Evolutionary conservation across 1,140 invertebrate genomes (phyloP).

Genomic region (Drosophila lacteicornis): DNA sequence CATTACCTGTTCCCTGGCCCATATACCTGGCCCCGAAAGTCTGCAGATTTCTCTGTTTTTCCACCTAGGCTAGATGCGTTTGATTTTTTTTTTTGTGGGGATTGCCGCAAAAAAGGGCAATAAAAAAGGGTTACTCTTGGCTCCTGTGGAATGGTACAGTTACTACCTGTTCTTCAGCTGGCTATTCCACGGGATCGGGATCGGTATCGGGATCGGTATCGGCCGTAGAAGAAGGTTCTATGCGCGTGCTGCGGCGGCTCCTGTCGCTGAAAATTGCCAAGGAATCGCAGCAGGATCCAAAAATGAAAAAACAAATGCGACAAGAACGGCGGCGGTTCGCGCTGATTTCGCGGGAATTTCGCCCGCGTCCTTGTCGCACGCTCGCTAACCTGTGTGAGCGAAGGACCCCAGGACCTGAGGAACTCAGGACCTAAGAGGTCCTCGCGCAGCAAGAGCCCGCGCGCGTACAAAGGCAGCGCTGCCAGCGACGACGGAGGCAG

Average conservation of each 20-base stretch:
- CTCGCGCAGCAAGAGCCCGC: slow-evolving; percentile 73
- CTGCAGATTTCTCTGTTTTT: slow-evolving; percentile 12
- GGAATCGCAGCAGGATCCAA: slow-evolving; percentile 70
- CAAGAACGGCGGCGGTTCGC: slow-evolving; percentile 28
- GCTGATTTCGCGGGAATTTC: slow-evolving; percentile 51
- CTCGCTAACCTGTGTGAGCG: slow-evolving; percentile 14
- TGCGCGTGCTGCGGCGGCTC: slow-evolving; percentile 45
- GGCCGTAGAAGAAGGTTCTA: neutral
- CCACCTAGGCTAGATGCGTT: neutral
- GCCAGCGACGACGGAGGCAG: slow-evolving; percentile 10
- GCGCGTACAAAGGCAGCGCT: slow-evolving; percentile 60
- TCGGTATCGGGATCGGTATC: neutral
- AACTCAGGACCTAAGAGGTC: slow-evolving; percentile 14
- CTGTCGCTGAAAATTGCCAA: slow-evolving; percentile 49
- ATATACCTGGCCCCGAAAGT: neutral
- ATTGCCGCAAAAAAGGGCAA: slow-evolving; percentile 31
- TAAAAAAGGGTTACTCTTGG: slow-evolving; percentile 60
- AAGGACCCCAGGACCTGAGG: slow-evolving; percentile 11
- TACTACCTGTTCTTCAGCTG: slow-evolving; percentile 25
- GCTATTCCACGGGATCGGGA: neutral
- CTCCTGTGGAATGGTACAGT: slow-evolving; percentile 36
- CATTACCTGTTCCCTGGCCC: slow-evolving; percentile 27
- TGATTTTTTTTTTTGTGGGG: slow-evolving; percentile 5
- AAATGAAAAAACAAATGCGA: slow-evolving; percentile 2
- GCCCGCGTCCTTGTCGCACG: slow-evolving; percentile 51